Evolutionary conservation across 37 sponge, comb jelly and placozoan species (phyloP).

Genomic region (Eunapius fragilis): DNA sequence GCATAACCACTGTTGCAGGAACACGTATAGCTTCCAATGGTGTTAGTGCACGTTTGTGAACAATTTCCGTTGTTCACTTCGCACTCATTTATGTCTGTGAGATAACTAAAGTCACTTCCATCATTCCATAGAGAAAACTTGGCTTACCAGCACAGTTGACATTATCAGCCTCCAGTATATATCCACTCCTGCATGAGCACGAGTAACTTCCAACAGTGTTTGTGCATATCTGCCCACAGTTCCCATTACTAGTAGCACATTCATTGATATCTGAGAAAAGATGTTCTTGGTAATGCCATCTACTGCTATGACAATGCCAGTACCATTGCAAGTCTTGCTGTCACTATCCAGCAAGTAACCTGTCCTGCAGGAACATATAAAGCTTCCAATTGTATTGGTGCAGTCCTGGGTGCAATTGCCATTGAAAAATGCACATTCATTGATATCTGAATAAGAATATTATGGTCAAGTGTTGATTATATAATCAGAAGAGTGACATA

Average conservation of each 20-base stretch:
- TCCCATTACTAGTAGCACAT: conserved; percentile 9
- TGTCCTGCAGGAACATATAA: conserved; percentile 5
- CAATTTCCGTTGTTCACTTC: conserved; percentile 9
- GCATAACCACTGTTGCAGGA: conserved; percentile 16
- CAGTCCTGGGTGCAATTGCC: neutral
- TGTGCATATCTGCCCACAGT: neutral
- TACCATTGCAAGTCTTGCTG: conserved; percentile 8
- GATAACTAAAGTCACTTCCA: neutral
- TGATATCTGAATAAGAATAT: neutral
- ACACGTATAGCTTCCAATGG: conserved; percentile 23
- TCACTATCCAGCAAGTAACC: neutral
- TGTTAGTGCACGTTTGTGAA: conserved; percentile 27
- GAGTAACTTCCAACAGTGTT: conserved; percentile 6
- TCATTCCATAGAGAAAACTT: neutral
- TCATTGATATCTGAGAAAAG: conserved; percentile 21
- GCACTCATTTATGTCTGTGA: conserved; percentile 51
- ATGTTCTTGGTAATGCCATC: too few relatives aligned
- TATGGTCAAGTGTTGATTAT: neutral
- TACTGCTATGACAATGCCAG: neutral
- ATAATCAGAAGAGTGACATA: neutral
- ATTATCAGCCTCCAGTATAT: neutral
- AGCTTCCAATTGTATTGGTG: neutral
- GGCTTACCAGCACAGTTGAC: conserved; percentile 16
- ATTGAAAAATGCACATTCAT: neutral
- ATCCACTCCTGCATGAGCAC: conserved; percentile 31